Conservation (phyloP, 1,140 invertebrate species). For the Drosophila leontia region DNA sequence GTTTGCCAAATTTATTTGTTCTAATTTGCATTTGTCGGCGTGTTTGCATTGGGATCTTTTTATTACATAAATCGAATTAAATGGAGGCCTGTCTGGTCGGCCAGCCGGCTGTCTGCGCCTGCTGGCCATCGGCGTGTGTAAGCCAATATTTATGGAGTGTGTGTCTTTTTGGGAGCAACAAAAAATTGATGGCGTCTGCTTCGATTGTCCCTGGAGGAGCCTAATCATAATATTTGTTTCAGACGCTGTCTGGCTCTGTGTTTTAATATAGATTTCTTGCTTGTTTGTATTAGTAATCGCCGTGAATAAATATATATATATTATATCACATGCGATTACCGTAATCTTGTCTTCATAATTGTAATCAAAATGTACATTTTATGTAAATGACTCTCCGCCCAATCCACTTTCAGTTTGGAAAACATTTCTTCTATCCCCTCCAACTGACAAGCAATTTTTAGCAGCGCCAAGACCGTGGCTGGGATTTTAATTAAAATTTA, state of each 20-base stretch:
- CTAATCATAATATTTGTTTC: slow-evolving; percentile 42
- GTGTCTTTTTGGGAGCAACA: slow-evolving; percentile 10
- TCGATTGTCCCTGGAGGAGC: slow-evolving; percentile 3
- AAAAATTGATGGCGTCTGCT: slow-evolving; percentile 26
- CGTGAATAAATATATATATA: background rate
- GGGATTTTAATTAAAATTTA: slow-evolving; percentile 51
- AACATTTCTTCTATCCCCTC: background rate
- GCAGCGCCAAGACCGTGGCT: slow-evolving; percentile 34
- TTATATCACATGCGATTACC: slow-evolving; percentile 1
- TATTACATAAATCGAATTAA: slow-evolving; percentile 50
- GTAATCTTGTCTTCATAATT: slow-evolving; percentile 36
- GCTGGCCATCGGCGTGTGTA: slow-evolving; percentile 22
- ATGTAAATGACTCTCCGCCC: slow-evolving; percentile 18
- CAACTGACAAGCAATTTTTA: slow-evolving; percentile 20
- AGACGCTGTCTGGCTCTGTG: slow-evolving; percentile 13
- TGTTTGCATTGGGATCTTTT: slow-evolving; percentile 25
- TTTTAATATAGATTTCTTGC: slow-evolving; percentile 6
- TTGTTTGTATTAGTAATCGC: slow-evolving; percentile 26
- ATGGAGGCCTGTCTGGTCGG: slow-evolving; percentile 33
- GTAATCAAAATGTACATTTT: slow-evolving; percentile 43
- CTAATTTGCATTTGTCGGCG: slow-evolving; percentile 47
- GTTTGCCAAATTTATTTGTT: slow-evolving; percentile 53
- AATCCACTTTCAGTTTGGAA: slow-evolving; percentile 2
- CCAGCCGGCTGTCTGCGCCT: slow-evolving; percentile 2
- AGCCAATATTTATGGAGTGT: slow-evolving; percentile 47